Conservation (phyloP, 2,113 vertebrate species). For the Pleuronectes platessa region DNA sequence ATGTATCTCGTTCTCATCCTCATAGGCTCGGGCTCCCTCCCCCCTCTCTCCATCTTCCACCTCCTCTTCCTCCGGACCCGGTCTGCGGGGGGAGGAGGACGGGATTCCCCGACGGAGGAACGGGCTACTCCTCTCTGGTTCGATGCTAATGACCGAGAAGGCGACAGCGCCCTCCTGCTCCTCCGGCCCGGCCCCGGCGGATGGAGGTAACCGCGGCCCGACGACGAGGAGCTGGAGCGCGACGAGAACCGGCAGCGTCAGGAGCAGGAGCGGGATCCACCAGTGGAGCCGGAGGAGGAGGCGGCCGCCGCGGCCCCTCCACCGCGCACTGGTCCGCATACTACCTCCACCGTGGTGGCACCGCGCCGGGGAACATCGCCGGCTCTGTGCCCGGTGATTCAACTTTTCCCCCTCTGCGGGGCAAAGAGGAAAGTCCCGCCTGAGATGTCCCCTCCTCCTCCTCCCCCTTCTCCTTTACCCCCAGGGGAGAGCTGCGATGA, state of each 20-base stretch:
- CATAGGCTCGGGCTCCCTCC: slow-evolving; percentile 51
- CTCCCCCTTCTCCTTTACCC: slow-evolving; percentile 26
- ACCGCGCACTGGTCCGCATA: slow-evolving; percentile 61
- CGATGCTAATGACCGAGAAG: slow-evolving; percentile 80
- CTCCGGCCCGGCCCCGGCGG: slow-evolving; percentile 6
- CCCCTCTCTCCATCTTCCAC: slow-evolving; percentile 15
- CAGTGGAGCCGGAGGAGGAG: slow-evolving; percentile 20
- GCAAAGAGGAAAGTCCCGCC: slow-evolving; percentile 64
- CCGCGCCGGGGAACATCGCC: slow-evolving; percentile 59
- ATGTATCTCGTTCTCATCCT: slow-evolving; percentile 77
- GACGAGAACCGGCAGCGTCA: slow-evolving; percentile 67
- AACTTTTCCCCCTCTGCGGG: slow-evolving; percentile 20
- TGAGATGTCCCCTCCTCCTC: slow-evolving; percentile 49
- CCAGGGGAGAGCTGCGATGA: slow-evolving; percentile 56
- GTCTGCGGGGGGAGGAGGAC: background rate
- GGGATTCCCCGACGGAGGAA: slow-evolving; percentile 1
- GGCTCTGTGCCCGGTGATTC: slow-evolving; percentile 25
- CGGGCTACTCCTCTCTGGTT: slow-evolving; percentile 47
- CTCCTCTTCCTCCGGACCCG: slow-evolving; percentile 12
- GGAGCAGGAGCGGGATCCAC: slow-evolving; percentile 17
- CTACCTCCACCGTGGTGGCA: slow-evolving; percentile 31
- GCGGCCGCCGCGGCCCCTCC: slow-evolving; percentile 28
- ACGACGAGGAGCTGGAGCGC: slow-evolving; percentile 72
- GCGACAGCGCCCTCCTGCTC: slow-evolving; percentile 50
- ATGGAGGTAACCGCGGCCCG: slow-evolving; percentile 53